A percentile compares a stretch with the other conserved stretches of the same genome.
phyloP scores from a whole-genome alignment of 2,113 vertebrate genomes.

The Calyptomena viridis region DNA sequence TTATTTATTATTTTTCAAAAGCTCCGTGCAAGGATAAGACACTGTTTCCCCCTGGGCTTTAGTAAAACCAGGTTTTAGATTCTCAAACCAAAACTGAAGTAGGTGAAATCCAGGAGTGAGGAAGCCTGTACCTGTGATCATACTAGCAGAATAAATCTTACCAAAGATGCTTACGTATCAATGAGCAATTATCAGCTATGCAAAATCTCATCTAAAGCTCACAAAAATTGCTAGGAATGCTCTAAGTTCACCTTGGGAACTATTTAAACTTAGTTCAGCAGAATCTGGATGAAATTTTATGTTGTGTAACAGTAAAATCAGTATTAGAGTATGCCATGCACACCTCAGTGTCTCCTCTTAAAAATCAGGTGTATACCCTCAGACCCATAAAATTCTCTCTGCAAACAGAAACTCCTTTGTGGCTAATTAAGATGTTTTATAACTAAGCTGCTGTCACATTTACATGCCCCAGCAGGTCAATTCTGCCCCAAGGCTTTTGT shows the following conservation, averaged over 20 bases:
- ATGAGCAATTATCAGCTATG: not conserved
- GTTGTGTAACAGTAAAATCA: not conserved
- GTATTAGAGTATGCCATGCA: not conserved
- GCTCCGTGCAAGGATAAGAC: not conserved
- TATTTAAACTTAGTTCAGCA: not conserved
- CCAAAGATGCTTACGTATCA: not conserved
- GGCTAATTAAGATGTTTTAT: not conserved
- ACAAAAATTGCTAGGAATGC: not conserved
- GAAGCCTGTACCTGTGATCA: not conserved
- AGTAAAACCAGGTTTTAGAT: not conserved
- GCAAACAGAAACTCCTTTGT: not conserved
- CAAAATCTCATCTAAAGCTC: not conserved
- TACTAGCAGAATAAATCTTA: not conserved
- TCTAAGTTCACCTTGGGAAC: not conserved
- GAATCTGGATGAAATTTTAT: not conserved
- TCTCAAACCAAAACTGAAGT: not conserved
- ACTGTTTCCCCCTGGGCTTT: not conserved
- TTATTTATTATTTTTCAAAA: not conserved
- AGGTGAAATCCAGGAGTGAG: not conserved
- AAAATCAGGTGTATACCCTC: not conserved
- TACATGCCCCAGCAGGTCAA: not conserved
- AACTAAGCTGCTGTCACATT: not conserved
- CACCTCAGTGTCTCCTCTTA: not conserved
- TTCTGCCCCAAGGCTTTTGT: not conserved
- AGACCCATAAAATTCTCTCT: not conserved